Percentiles rank a stretch among this genome's conserved stretches.
These are phyloP conservation scores for Sorex araneus DNA, from an alignment of 2,113 vertebrate genomes.

Conservation along the genomic window DNA sequence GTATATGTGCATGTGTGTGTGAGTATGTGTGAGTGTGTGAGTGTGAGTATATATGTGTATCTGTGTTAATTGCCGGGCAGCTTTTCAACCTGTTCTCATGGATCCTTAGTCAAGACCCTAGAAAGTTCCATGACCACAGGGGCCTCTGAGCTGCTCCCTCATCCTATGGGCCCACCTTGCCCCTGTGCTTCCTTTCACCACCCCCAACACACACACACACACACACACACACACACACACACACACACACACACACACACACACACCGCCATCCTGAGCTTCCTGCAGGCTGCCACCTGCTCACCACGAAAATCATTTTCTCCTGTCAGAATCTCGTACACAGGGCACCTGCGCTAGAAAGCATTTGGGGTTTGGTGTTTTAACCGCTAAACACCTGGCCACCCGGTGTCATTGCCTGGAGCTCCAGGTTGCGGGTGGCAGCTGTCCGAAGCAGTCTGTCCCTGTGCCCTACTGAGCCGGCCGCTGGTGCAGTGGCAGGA, in stretches of 20 bases:
- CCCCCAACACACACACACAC: no score
- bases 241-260: no score
- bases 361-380: not conserved
- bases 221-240: no score
- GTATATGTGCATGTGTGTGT: not conserved
- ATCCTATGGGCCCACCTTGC: not conserved
- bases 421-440: no score
- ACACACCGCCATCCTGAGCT: not conserved
- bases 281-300: not conserved
- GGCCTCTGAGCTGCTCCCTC: not conserved
- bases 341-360: not conserved
- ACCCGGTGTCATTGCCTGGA: not conserved
- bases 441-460: no score
- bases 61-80: not conserved
- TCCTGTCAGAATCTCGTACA: not conserved
- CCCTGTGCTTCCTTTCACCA: no score
- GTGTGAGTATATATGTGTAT: no score
- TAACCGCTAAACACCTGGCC: not conserved
- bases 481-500: no score
- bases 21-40: not conserved
- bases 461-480: no score
- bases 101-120: not conserved
- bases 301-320: not conserved
- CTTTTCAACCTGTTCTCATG: not conserved
- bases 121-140: not conserved